Conservation (phyloP, 1,140 invertebrate species). For the Caenorhabditis latens region DNA sequence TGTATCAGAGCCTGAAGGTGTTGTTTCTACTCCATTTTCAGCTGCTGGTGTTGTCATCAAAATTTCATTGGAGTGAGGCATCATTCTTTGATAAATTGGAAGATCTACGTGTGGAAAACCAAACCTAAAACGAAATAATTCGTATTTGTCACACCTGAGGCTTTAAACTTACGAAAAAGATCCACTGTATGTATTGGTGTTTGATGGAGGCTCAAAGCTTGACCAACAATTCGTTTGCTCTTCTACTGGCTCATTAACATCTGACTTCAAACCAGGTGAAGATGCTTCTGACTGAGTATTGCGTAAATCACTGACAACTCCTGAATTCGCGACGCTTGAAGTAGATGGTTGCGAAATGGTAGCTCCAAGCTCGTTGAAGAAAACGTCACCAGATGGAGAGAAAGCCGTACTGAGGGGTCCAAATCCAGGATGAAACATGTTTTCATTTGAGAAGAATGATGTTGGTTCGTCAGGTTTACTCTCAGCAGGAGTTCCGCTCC, state of each 20-base stretch:
- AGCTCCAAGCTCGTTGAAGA: not conserved
- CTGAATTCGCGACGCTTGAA: not conserved
- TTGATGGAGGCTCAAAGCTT: not conserved
- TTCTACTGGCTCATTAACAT: not conserved
- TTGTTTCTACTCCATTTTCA: not conserved
- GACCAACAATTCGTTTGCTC: constrained; percentile 43
- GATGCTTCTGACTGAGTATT: constrained; percentile 37
- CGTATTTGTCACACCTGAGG: not conserved
- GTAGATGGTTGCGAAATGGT: constrained; percentile 32
- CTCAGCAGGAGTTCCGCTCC: constrained; percentile 37
- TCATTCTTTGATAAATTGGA: constrained; percentile 40
- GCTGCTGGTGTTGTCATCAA: not conserved
- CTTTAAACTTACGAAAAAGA: constrained; percentile 16
- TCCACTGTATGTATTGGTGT: not conserved
- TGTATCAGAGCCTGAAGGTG: not conserved
- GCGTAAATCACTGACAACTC: constrained; percentile 14
- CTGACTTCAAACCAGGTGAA: constrained; percentile 11
- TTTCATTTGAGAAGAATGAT: not conserved
- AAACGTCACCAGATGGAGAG: not conserved
- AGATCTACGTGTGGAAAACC: constrained; percentile 35
- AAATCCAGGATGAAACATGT: not conserved
- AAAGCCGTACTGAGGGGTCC: not conserved
- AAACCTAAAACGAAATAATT: not conserved
- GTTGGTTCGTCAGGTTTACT: not conserved
- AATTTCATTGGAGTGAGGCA: not conserved